phyloP scores from a whole-genome alignment of 2,888 invertebrate species.

The Tromatobia lineatoria region DNA sequence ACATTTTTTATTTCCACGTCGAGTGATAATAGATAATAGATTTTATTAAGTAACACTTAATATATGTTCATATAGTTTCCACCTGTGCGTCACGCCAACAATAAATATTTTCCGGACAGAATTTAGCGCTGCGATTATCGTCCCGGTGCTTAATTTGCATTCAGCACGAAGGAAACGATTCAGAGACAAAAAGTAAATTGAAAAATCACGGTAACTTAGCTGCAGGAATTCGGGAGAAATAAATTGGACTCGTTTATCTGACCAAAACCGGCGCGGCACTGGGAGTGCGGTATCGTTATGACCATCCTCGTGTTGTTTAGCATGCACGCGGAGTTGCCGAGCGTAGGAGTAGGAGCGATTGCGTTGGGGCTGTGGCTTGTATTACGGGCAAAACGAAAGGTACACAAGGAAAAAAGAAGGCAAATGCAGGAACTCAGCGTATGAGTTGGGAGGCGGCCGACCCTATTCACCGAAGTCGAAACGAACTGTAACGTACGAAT shows the following conservation, averaged over 20 bases:
- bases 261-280: constrained; percentile 38
- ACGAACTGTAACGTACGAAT: constrained; percentile 41
- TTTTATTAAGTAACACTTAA: background rate
- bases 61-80: background rate
- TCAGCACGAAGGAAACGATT: constrained; percentile 39
- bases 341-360: constrained; percentile 4
- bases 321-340: constrained; percentile 50
- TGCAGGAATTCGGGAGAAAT: constrained; percentile 39
- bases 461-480: constrained; percentile 52
- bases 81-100: background rate
- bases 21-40: no score
- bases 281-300: constrained; percentile 46
- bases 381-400: constrained; percentile 42
- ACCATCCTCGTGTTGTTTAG: constrained; percentile 49
- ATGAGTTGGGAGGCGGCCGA: constrained; percentile 28
- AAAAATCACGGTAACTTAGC: constrained; percentile 53
- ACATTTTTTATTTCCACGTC: no score
- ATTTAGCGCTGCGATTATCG: background rate
- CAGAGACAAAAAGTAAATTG: constrained; percentile 13
- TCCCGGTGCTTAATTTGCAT: constrained; percentile 29
- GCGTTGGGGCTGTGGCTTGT: background rate
- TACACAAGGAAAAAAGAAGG: constrained; percentile 32
- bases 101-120: background rate
- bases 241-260: constrained; percentile 41
- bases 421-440: background rate